These are phyloP conservation scores for Clusia tigrina DNA, from an alignment of 2,888 invertebrate genomes.

Conservation along the genomic window DNA sequence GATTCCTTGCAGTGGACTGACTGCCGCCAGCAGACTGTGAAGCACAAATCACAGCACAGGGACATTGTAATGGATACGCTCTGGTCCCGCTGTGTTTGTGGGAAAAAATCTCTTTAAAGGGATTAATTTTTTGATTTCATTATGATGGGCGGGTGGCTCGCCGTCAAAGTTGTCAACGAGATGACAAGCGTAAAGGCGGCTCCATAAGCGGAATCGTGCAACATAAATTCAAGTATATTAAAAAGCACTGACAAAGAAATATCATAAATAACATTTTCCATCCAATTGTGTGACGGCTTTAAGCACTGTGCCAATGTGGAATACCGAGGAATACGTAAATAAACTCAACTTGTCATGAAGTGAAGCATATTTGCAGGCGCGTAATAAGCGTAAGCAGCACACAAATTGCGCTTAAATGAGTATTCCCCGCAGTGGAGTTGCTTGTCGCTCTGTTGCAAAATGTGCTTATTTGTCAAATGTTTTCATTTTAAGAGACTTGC, in stretches of 20 bases:
- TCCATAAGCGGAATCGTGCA: background rate
- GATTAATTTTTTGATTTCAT: conserved; percentile 4
- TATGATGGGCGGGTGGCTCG: no score
- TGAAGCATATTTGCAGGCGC: conserved; percentile 29
- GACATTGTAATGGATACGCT: background rate
- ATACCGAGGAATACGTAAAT: background rate
- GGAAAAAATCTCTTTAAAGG: background rate
- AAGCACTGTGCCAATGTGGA: no score
- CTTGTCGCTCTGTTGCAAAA: background rate
- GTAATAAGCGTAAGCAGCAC: conserved; percentile 12
- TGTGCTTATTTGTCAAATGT: conserved; percentile 26
- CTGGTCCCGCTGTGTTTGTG: background rate
- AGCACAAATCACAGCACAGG: background rate
- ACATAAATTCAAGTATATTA: no score
- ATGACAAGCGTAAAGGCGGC: background rate
- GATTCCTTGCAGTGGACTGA: no score
- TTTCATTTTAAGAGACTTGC: conserved; percentile 9
- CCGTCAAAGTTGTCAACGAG: background rate
- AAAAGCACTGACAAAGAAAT: no score
- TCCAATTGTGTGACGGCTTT: no score
- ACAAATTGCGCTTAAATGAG: conserved; percentile 22
- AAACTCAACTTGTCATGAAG: conserved; percentile 22
- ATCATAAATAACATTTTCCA: no score
- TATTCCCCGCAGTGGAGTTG: background rate
- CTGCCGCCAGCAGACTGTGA: background rate